These are phyloP conservation scores for Tachuris rubrigastra DNA, from an alignment of 2,113 vertebrate genomes.

Conservation along the genomic window DNA sequence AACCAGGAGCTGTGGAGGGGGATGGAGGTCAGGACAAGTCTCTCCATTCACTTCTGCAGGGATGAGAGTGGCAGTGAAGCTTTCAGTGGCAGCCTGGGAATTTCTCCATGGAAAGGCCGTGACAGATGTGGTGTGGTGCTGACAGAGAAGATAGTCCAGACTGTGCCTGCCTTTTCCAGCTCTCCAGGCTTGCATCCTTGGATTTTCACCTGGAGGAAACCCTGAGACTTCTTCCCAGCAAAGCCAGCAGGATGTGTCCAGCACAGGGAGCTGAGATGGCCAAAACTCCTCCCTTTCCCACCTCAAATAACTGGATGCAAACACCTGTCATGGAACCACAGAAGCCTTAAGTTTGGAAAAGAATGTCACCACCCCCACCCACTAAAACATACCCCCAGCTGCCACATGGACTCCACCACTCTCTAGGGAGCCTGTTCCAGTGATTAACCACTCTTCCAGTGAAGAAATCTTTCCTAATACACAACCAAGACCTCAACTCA, in stretches of 20 bases:
- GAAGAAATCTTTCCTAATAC: neutral
- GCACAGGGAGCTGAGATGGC: neutral
- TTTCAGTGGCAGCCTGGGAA: neutral
- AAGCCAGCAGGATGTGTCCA: neutral
- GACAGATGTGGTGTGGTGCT: neutral
- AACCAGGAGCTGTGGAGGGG: neutral
- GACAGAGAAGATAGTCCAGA: neutral
- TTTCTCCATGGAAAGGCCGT: neutral
- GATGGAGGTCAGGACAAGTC: neutral
- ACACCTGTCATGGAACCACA: neutral
- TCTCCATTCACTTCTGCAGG: constrained; percentile 9
- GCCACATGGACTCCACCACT: neutral
- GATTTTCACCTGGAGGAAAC: neutral
- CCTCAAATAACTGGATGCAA: neutral
- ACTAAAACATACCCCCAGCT: neutral
- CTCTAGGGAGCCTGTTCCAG: neutral
- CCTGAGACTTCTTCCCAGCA: neutral
- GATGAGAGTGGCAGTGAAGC: neutral
- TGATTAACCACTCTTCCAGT: neutral
- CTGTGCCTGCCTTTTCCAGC: accelerated
- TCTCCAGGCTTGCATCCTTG: neutral
- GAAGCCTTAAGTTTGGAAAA: neutral
- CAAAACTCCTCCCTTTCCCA: neutral
- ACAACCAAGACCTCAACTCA: neutral
- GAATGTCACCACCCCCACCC: neutral